phyloP scores from a whole-genome alignment of 2,888 invertebrate genomes.

The Mamestra brassicae region DNA sequence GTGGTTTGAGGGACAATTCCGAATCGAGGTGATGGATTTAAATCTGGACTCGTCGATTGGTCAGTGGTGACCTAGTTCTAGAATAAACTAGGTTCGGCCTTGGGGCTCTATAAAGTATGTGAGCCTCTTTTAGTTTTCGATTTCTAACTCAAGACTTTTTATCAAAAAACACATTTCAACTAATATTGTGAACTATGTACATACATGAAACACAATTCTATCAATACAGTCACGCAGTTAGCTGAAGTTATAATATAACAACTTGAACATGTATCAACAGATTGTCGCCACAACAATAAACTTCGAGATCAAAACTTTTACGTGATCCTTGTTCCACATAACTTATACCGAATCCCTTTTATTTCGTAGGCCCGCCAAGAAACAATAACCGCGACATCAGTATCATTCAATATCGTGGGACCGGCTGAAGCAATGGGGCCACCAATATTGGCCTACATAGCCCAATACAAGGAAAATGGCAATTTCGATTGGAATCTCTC shows the following conservation, averaged over 20 bases:
- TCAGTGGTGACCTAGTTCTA: constrained; percentile 18
- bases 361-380: constrained; percentile 91
- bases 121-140: not conserved
- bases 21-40: constrained; percentile 22
- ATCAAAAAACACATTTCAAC: too few relatives aligned
- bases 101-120: not conserved
- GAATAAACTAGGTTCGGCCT: not conserved
- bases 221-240: not conserved
- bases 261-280: not conserved
- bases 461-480: constrained; percentile 94
- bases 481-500: constrained; percentile 93
- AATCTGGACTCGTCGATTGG: constrained; percentile 20
- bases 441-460: constrained; percentile 93
- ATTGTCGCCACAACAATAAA: constrained; percentile 16
- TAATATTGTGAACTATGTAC: not conserved
- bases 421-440: constrained; percentile 94
- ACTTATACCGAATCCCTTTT: constrained; percentile 31
- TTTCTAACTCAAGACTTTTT: too few relatives aligned
- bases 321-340: constrained; percentile 19
- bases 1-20: not conserved
- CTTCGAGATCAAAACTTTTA: constrained; percentile 21
- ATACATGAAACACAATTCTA: not conserved
- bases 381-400: constrained; percentile 95
- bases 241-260: not conserved
- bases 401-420: constrained; percentile 94